Percentiles rank a stretch among this genome's conserved stretches.
These are phyloP conservation scores for Lasiommata megera DNA, from an alignment of 2,888 invertebrate species.

Conservation along the genomic window DNA sequence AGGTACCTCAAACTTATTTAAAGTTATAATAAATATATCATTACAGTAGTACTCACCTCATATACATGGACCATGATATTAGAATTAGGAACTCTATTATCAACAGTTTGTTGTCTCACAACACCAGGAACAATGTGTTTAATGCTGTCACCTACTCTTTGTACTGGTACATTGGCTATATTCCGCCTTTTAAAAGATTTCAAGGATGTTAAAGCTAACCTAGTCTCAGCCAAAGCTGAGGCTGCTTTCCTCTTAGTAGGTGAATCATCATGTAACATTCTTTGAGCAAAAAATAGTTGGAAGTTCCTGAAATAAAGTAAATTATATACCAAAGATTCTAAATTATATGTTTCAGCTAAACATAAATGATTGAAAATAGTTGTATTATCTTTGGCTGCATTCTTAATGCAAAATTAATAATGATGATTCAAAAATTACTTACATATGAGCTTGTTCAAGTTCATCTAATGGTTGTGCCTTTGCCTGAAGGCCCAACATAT, in stretches of 20 bases:
- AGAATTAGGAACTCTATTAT: conserved; percentile 62
- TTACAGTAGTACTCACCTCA: conserved; percentile 59
- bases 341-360: no score
- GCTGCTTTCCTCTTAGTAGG: conserved; percentile 81
- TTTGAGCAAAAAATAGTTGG: conserved; percentile 85
- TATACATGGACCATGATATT: conserved; percentile 80
- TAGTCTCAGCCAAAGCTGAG: conserved; percentile 84
- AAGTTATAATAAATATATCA: no score
- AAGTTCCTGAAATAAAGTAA: conserved; percentile 87
- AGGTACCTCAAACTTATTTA: no score
- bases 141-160: conserved; percentile 79
- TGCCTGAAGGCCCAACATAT: conserved; percentile 87
- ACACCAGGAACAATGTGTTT: conserved; percentile 77
- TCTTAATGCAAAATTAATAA: no score
- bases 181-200: conserved; percentile 84
- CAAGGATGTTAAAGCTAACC: conserved; percentile 88
- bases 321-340: no score
- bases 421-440: conserved; percentile 50
- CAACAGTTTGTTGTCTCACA: conserved; percentile 71
- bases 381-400: no score
- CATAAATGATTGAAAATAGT: no score
- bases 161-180: conserved; percentile 70
- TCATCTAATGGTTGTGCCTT: conserved; percentile 91
- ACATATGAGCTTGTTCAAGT: conserved; percentile 87
- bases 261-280: conserved; percentile 84